These are phyloP conservation scores for Mythimna vitellina DNA, from an alignment of 2,888 invertebrate species.

Conservation along the genomic window DNA sequence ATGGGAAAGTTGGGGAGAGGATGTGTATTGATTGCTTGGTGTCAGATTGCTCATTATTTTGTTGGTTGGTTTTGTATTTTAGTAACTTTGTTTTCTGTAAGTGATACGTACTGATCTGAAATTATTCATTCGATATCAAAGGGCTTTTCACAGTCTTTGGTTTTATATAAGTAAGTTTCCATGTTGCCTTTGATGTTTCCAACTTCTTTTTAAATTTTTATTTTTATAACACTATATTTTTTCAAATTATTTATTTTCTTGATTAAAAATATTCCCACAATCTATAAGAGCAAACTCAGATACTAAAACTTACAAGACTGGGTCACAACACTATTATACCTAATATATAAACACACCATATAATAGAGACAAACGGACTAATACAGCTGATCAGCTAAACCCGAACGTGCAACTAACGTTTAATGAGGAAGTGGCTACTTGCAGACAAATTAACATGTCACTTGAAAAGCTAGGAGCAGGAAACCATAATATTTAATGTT, in stretches of 20 bases:
- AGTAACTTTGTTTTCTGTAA: conserved; percentile 27
- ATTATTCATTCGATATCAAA: conserved; percentile 27
- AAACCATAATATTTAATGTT: conserved; percentile 86
- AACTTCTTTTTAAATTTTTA: background rate
- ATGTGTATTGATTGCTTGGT: conserved; percentile 61
- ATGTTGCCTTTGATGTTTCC: background rate
- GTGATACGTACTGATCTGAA: conserved; percentile 22
- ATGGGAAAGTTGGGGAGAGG: conserved; percentile 57
- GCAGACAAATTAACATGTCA: conserved; percentile 86
- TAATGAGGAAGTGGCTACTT: conserved; percentile 90
- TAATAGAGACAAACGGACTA: conserved; percentile 80
- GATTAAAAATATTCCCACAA: background rate
- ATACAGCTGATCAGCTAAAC: conserved; percentile 82
- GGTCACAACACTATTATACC: conserved; percentile 58
- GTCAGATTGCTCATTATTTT: conserved; percentile 66
- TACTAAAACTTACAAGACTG: conserved; percentile 32
- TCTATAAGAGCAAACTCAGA: background rate
- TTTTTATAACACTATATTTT: background rate
- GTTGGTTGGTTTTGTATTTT: conserved; percentile 47
- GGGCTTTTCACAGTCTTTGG: background rate
- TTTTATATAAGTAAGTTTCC: background rate
- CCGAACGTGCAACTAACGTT: conserved; percentile 84
- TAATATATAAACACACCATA: conserved; percentile 71
- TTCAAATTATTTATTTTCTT: background rate
- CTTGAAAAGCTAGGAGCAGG: conserved; percentile 85